A percentile compares a stretch with the other conserved stretches of the same genome.
These are phyloP conservation scores for Hippolais icterina DNA, from an alignment of 2,113 vertebrate species.

Conservation along the genomic window DNA sequence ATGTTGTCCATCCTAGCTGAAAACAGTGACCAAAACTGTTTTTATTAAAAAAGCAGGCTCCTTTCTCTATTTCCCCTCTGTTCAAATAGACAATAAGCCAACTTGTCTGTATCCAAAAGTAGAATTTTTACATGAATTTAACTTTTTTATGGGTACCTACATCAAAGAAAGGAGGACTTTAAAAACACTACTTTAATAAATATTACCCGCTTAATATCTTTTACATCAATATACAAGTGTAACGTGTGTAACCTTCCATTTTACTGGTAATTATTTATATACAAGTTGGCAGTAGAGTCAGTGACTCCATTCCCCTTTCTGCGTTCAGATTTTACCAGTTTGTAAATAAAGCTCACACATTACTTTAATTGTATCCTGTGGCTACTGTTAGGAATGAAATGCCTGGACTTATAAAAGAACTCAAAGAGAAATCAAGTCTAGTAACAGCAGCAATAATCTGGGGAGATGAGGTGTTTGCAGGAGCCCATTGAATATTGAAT, in stretches of 20 bases:
- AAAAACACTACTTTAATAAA: neutral
- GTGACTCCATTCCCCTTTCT: neutral
- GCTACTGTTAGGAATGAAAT: neutral
- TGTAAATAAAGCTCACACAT: neutral
- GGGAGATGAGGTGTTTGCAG: rapidly evolving
- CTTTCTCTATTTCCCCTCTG: neutral
- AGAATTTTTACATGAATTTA: neutral
- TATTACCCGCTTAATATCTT: neutral
- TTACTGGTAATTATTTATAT: neutral
- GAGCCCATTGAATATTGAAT: neutral
- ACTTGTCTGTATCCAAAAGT: neutral
- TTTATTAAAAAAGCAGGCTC: neutral
- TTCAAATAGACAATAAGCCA: neutral
- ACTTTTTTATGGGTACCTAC: neutral
- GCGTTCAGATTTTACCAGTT: neutral
- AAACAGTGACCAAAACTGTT: neutral
- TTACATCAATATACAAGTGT: neutral
- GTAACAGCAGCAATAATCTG: neutral
- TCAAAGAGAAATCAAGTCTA: neutral
- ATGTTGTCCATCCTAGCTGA: neutral
- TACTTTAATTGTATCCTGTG: neutral
- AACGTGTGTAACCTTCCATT: neutral
- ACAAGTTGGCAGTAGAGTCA: neutral
- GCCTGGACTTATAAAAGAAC: neutral
- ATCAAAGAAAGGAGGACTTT: neutral